Conservation (phyloP, 2,888 invertebrate genomes). For the Leptinotarsa juncta region DNA sequence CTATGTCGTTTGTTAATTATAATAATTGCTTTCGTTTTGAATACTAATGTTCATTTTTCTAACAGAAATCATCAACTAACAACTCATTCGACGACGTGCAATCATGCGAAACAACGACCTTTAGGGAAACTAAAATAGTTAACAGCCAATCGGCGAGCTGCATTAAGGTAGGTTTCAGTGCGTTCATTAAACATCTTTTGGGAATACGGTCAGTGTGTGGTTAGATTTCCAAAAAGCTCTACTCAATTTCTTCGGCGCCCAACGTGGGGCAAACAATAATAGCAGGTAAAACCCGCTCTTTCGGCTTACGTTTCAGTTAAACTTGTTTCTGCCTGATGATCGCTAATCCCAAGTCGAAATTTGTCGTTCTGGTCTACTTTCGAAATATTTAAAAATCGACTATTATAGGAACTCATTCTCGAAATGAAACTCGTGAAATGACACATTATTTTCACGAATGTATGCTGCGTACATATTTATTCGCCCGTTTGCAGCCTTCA, state of each 20-base stretch:
- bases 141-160: slow-evolving; percentile 79
- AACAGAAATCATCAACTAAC: slow-evolving; percentile 62
- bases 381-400: too few relatives aligned
- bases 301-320: too few relatives aligned
- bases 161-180: slow-evolving; percentile 72
- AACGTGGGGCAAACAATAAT: not conserved
- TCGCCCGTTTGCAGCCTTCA: too few relatives aligned
- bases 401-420: too few relatives aligned
- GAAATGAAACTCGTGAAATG: too few relatives aligned
- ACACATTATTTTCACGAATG: too few relatives aligned
- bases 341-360: too few relatives aligned
- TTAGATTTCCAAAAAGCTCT: not conserved
- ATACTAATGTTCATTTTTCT: slow-evolving; percentile 38
- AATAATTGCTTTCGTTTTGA: not conserved
- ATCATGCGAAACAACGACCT: slow-evolving; percentile 62
- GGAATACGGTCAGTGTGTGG: not conserved
- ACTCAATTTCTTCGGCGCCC: not conserved
- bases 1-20: too few relatives aligned
- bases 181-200: not conserved
- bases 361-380: too few relatives aligned
- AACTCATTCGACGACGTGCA: slow-evolving; percentile 67
- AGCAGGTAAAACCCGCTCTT: too few relatives aligned
- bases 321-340: too few relatives aligned
- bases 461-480: too few relatives aligned
- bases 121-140: slow-evolving; percentile 71